phyloP scores from a whole-genome alignment of 2,113 vertebrate species.

The Motacilla alba region DNA sequence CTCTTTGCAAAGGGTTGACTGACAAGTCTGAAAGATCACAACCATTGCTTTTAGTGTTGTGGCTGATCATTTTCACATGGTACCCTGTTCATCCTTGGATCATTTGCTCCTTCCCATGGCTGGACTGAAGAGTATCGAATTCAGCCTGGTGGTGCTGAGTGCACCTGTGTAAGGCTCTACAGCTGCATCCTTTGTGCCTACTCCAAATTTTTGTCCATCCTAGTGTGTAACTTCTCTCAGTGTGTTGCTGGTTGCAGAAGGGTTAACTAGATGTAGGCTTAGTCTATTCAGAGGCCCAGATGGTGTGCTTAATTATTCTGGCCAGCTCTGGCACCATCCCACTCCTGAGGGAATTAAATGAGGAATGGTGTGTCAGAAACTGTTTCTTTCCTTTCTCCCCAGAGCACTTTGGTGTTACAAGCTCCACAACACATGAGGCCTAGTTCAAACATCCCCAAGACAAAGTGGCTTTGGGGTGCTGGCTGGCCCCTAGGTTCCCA shows the following conservation, averaged over 20 bases:
- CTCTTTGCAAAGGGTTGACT: not conserved
- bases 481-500: not conserved
- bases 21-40: not conserved
- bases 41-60: not conserved
- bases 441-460: not conserved
- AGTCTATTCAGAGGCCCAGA: not conserved
- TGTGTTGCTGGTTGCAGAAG: not conserved
- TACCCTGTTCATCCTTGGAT: not conserved
- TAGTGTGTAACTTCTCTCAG: not conserved
- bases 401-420: not conserved
- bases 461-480: not conserved
- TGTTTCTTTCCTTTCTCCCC: not conserved
- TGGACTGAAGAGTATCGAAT: not conserved
- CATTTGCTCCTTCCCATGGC: not conserved
- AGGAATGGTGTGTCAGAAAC: conserved; percentile 39
- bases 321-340: not conserved
- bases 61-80: not conserved
- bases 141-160: not conserved
- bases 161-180: fast-evolving
- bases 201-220: not conserved
- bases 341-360: conserved; percentile 39
- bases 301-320: conserved; percentile 53
- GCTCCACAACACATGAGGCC: not conserved
- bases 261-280: not conserved
- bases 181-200: not conserved